Base-by-base conservation (phyloP, 2,888 invertebrate genomes). In the Meandrusa payeni region DNA sequence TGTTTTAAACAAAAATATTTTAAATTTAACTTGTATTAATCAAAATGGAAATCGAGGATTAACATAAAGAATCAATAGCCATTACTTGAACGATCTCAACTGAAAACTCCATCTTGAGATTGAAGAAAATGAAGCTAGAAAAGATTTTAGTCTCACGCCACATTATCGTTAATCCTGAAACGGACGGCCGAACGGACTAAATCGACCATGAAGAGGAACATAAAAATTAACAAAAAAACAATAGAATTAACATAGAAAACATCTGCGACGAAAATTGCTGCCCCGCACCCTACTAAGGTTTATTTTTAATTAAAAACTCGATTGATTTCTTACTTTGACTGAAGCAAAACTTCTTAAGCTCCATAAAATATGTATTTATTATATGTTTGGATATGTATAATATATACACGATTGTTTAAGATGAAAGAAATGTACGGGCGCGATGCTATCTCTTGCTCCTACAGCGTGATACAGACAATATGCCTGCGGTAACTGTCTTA, bases 211-310 rank as follows among this genome's bases (percentile, higher is more conserved):
- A 83, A 79, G 70, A 66, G 57, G 67, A 64, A 71, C 82, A 85
- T 86, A 85, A 86, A 82, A 85, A 86, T 86, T 86, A 85, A 82
- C 83, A 85, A 85, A 86, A 85, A 87, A 85, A 86, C 86, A 83
- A 85, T 86, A 78, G 82, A 80, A 87, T 87, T 87, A 76, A 83
- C 86, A 86, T 87, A 85, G 83, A 82, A 80, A 86, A 81, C 86
- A 87, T 86, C 86, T 86, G 86, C 70, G 77, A 69, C 64, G 67
- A 62, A 71, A 82, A 77, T 70, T 68, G 69, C 69, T 69, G 60
- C 56, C 57, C 53, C 42, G 33, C 12, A 46, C 55, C 54, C 26
- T 78, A 83, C 80, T 50, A 69, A 7, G 9, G 51, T 17, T 6
- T 2, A 5, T 15, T 15, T 15, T 6, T 17, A 6, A 39, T 23